These are phyloP conservation scores for Rostratula benghalensis DNA, from an alignment of 2,113 vertebrate species.

Conservation along the genomic window DNA sequence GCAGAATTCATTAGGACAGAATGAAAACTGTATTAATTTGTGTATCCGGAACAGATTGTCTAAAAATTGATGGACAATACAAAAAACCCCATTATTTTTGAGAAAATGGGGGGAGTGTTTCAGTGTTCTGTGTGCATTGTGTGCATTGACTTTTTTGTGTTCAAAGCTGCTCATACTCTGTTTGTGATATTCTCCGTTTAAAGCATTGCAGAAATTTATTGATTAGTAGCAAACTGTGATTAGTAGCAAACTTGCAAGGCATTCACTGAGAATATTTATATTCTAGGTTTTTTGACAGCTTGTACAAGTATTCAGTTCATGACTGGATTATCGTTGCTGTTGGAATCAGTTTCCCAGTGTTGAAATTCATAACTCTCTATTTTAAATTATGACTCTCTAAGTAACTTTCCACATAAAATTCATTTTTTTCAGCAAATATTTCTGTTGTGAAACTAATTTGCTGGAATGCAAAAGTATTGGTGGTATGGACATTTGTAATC, in stretches of 20 bases:
- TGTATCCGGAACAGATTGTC: neutral
- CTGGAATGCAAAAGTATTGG: neutral
- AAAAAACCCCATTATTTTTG: neutral
- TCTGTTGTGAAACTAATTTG: neutral
- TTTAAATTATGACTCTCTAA: neutral
- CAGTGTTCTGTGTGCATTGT: neutral
- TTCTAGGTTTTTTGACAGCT: neutral
- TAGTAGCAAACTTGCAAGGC: neutral
- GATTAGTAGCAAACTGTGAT: constrained; percentile 20
- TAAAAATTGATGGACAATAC: neutral
- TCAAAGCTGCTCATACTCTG: neutral
- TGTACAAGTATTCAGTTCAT: neutral
- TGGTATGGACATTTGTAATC: neutral
- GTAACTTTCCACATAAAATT: neutral
- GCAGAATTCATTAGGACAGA: neutral
- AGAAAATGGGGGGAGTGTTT: neutral
- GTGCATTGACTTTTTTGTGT: neutral
- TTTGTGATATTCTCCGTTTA: neutral
- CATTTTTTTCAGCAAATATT: neutral
- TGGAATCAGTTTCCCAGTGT: neutral
- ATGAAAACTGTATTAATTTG: neutral
- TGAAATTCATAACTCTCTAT: neutral
- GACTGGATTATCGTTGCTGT: neutral
- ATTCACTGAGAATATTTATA: neutral
- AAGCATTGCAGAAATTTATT: neutral